phyloP scores from a whole-genome alignment of 2,113 vertebrate genomes.

The Tupaia tana region DNA sequence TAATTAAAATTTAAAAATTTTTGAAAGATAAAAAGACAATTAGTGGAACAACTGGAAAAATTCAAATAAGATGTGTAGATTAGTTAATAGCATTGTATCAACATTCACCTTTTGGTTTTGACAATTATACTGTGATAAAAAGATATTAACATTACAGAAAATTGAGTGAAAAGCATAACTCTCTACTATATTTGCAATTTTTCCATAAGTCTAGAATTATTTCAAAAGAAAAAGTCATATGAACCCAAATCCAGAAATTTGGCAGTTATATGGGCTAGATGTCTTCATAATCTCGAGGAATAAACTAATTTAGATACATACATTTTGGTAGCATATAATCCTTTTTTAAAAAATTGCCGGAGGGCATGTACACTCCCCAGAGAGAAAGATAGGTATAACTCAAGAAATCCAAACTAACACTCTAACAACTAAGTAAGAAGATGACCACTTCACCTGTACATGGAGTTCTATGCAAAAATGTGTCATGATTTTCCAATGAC shows the following conservation, averaged over 20 bases:
- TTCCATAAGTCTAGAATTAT: neutral
- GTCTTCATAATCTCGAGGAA: neutral
- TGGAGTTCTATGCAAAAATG: neutral
- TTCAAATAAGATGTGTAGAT: neutral
- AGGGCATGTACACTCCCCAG: no score
- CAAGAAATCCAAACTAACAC: neutral
- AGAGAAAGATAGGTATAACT: constrained; percentile 30
- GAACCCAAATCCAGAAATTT: constrained; percentile 23
- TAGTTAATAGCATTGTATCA: neutral
- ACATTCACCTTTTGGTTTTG: constrained; percentile 4
- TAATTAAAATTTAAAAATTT: neutral
- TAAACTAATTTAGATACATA: neutral
- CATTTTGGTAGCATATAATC: neutral
- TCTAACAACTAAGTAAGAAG: constrained; percentile 7
- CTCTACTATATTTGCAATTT: neutral
- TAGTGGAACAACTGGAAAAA: neutral
- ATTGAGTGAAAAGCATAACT: neutral
- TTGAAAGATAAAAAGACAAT: neutral
- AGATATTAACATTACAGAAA: neutral
- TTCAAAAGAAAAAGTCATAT: neutral
- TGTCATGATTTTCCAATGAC: no score
- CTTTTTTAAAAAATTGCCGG: neutral
- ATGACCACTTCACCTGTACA: constrained; percentile 7
- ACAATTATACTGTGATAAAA: neutral
- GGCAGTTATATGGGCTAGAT: neutral